phyloP scores from a whole-genome alignment of 2,113 vertebrate genomes.

The Nestor notabilis region DNA sequence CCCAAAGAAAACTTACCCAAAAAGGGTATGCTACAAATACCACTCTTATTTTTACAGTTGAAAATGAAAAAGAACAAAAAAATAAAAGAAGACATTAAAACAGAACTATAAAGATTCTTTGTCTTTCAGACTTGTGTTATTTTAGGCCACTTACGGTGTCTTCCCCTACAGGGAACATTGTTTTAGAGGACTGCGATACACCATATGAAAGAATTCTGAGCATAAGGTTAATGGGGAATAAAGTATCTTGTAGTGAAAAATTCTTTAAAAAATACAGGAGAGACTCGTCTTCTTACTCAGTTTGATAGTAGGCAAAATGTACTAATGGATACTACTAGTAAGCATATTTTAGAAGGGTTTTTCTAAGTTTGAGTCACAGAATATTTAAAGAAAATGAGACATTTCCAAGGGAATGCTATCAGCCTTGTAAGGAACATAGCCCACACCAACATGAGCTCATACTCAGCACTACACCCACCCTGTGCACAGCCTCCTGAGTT shows the following conservation, averaged over 20 bases:
- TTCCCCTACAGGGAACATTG: fast-evolving
- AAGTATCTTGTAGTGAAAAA: not conserved
- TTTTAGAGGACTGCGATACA: not conserved
- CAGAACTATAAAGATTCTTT: not conserved
- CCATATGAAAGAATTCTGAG: not conserved
- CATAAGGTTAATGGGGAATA: not conserved
- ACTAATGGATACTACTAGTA: not conserved
- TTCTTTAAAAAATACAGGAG: not conserved
- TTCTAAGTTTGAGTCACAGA: not conserved
- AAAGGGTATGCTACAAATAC: not conserved
- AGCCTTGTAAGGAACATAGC: not conserved
- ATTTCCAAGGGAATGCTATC: not conserved
- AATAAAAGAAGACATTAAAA: not conserved
- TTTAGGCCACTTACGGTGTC: not conserved
- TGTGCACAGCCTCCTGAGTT: not conserved
- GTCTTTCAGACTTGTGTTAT: not conserved
- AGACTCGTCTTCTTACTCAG: not conserved
- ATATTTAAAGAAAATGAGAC: not conserved
- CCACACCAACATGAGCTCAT: not conserved
- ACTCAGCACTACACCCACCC: not conserved
- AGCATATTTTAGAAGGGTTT: not conserved
- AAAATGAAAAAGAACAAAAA: not conserved
- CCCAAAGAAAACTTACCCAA: not conserved
- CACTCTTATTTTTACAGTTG: not conserved
- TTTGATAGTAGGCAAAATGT: not conserved